Evolutionary conservation across 2,797 vertebrate genomes (phyloP).

Genomic region (Semaprochilodus insignis): DNA sequence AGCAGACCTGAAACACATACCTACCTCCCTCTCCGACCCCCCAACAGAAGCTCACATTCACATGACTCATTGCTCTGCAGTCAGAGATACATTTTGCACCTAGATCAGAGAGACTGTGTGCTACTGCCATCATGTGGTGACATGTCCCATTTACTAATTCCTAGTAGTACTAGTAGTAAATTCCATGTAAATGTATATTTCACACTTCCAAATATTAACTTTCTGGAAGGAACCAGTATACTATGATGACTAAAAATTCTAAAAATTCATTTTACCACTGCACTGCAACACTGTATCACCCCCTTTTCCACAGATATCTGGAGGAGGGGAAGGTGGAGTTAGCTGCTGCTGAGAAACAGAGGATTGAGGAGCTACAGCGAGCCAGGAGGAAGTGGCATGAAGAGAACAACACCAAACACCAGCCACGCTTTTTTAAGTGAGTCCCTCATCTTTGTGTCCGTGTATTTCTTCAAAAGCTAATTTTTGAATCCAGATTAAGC

Average conservation of each 20-base stretch:
- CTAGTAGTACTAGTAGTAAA: not conserved
- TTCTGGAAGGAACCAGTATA: not conserved
- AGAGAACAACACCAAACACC: slow-evolving; percentile 90
- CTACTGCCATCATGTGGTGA: slow-evolving; percentile 41
- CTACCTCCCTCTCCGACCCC: too few relatives aligned
- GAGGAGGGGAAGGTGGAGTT: slow-evolving; percentile 95
- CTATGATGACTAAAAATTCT: not conserved
- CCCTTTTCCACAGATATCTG: slow-evolving; percentile 79
- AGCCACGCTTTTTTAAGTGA: slow-evolving; percentile 97
- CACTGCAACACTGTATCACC: not conserved
- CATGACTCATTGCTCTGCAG: slow-evolving; percentile 40
- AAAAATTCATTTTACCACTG: not conserved
- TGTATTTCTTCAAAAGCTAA: not conserved
- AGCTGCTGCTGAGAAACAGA: slow-evolving; percentile 91
- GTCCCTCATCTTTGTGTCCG: slow-evolving; percentile 56
- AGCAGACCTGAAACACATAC: not conserved
- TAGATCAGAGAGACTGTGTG: not conserved
- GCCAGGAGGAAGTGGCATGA: slow-evolving; percentile 90
- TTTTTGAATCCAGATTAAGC: not conserved
- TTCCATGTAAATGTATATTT: not conserved
- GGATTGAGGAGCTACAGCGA: slow-evolving; percentile 96
- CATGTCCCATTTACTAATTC: not conserved
- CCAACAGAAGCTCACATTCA: not conserved
- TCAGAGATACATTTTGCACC: not conserved
- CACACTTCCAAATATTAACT: not conserved